phyloP scores from a whole-genome alignment of 2,888 invertebrate genomes.

The Leptinotarsa juncta region DNA sequence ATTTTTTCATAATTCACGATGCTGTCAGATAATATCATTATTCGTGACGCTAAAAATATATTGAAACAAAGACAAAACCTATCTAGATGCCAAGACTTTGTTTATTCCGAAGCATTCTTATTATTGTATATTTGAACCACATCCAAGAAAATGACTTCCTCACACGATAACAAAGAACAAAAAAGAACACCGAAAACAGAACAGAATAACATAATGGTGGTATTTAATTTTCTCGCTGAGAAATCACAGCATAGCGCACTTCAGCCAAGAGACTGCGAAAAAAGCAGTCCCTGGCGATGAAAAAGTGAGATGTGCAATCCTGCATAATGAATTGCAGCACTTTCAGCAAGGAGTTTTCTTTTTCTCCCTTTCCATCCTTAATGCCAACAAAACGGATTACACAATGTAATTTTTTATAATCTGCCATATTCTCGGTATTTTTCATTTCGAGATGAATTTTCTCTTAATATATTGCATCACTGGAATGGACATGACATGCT shows the following conservation, averaged over 20 bases:
- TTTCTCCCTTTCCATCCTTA: conserved; percentile 26
- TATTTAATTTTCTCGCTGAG: conserved; percentile 20
- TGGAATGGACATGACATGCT: too few relatives aligned
- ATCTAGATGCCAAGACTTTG: not conserved
- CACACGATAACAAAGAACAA: not conserved
- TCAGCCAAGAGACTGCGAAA: conserved; percentile 7
- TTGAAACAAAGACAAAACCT: not conserved
- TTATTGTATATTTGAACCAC: not conserved
- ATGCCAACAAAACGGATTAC: conserved; percentile 38
- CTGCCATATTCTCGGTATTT: conserved; percentile 28
- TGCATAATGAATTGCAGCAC: conserved; percentile 43
- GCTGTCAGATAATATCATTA: not conserved
- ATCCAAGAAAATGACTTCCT: not conserved
- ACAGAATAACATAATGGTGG: conserved; percentile 20
- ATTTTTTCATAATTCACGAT: too few relatives aligned
- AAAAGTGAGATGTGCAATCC: conserved; percentile 35
- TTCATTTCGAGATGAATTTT: conserved; percentile 25
- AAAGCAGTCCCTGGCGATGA: conserved; percentile 15
- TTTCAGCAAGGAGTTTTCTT: conserved; percentile 33
- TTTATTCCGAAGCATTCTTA: not conserved
- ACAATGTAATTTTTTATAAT: conserved; percentile 34
- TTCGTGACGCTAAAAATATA: not conserved
- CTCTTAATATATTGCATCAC: not conserved
- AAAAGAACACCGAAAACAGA: not conserved
- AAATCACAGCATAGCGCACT: conserved; percentile 16